phyloP scores from a whole-genome alignment of 2,797 vertebrate species.

The Dendrocincla tyrannina region DNA sequence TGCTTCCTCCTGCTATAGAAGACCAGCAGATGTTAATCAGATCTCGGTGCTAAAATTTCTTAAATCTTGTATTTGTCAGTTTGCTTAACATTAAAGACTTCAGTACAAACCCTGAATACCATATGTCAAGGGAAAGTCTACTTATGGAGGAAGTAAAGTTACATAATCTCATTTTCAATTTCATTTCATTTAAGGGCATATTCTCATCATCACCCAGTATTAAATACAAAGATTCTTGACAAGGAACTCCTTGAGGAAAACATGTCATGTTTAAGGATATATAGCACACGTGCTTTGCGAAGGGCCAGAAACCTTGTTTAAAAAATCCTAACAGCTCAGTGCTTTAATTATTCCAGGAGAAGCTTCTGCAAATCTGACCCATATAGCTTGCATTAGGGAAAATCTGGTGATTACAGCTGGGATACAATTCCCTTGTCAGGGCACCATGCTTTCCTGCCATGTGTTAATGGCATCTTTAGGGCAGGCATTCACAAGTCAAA shows the following conservation, averaged over 20 bases:
- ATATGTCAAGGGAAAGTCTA: slow-evolving; percentile 59
- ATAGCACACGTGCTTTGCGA: slow-evolving; percentile 65
- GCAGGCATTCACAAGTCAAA: slow-evolving; percentile 44
- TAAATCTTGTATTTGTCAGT: slow-evolving; percentile 66
- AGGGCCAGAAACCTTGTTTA: slow-evolving; percentile 53
- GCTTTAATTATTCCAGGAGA: slow-evolving; percentile 35
- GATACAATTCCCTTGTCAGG: background rate
- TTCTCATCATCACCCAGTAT: slow-evolving; percentile 76
- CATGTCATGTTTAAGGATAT: slow-evolving; percentile 74
- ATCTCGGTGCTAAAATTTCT: background rate
- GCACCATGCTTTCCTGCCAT: fast-evolving
- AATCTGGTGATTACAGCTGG: background rate
- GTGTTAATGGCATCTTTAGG: slow-evolving; percentile 16
- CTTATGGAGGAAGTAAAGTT: slow-evolving; percentile 72
- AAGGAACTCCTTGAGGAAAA: slow-evolving; percentile 76
- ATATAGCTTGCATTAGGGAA: background rate
- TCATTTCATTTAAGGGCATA: slow-evolving; percentile 74
- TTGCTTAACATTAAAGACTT: slow-evolving; percentile 66
- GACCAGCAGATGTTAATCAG: slow-evolving; percentile 62
- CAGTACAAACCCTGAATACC: slow-evolving; percentile 52
- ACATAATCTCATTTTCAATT: slow-evolving; percentile 80
- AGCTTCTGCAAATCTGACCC: background rate
- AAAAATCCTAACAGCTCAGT: slow-evolving; percentile 23
- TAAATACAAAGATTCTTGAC: slow-evolving; percentile 77
- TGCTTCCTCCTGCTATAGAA: slow-evolving; percentile 45